Conservation (phyloP, 2,113 vertebrate genomes). For the Phalacrocorax carbo region DNA sequence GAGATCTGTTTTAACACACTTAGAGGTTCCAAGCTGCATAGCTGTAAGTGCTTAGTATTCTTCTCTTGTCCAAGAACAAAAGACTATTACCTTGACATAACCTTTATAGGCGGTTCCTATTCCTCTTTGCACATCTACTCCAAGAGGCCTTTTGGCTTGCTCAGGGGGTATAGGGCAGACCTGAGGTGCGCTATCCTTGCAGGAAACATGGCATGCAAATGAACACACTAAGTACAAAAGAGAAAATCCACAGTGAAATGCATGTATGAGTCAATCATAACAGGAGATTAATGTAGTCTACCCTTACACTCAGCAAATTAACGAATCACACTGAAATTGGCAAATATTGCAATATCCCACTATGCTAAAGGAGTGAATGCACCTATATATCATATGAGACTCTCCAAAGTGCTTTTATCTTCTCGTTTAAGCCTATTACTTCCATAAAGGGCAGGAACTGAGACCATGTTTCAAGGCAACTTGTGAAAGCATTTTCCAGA, state of each 20-base stretch:
- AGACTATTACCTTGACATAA: slow-evolving; percentile 88
- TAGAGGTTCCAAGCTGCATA: not conserved
- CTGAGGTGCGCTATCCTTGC: slow-evolving; percentile 91
- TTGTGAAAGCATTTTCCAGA: not conserved
- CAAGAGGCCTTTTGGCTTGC: slow-evolving; percentile 93
- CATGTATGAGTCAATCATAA: not conserved
- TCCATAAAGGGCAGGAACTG: not conserved
- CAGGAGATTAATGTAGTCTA: not conserved
- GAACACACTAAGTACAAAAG: slow-evolving; percentile 84
- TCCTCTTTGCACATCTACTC: slow-evolving; percentile 94
- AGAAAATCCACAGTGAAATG: slow-evolving; percentile 53
- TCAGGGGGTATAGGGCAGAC: slow-evolving; percentile 95
- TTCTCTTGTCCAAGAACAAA: slow-evolving; percentile 1
- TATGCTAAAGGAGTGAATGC: not conserved
- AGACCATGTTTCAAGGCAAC: not conserved
- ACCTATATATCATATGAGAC: not conserved
- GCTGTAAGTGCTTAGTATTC: not conserved
- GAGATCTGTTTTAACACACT: not conserved
- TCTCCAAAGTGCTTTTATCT: not conserved
- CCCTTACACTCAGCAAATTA: not conserved
- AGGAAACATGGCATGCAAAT: slow-evolving; percentile 93
- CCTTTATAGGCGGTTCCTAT: slow-evolving; percentile 97
- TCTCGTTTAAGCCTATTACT: not conserved
- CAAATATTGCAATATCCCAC: not conserved
- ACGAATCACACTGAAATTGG: not conserved